Evolutionary conservation across 2,113 vertebrate species (phyloP), one percentile per base, ranked within the genome.

Genomic region (Barbus barbus): DNA sequence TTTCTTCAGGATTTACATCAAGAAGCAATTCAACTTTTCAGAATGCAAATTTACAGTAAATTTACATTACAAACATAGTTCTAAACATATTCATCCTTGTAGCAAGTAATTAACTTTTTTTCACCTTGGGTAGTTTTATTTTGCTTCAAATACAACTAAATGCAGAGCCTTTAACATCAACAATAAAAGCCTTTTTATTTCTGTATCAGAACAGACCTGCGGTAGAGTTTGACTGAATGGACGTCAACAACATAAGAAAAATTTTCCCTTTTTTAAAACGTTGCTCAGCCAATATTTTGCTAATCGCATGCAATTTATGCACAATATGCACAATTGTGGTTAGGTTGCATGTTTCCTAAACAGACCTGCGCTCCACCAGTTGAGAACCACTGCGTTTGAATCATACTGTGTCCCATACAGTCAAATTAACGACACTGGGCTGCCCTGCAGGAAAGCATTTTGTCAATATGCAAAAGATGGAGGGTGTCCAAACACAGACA

Each of bases 401-500:
- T 22, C 53, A 1, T 3, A 16, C 5, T 14, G n/a, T 13, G 24
- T 46, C 38, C 72, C 13, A 3, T 74, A 18, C 24, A 48, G 24
- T 31, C 5, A 9, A 51, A 7, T 76, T 9, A 76, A 53, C 3
- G 6, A 77, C 28, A 76, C 73, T 5, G 53, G 53, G 20, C 53
- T 56, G 53, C 53, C 53, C 53, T 56, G 46, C 46, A 77, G 74
- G 31, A 58, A 77, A 58, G 46, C 22, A 22, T 56, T 58, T 36
- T 22, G 75, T 77, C 75, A 36, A 58, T 78, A 78, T 58, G 20
- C 74, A 77, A n/a, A 74, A 26, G 72, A 77, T 56, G 74, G 16
- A 77, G 48, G 74, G 26, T 77, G 75, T 77, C 6, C 20, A 58
- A 77, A 69, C 65, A 61, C 14, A 61, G 71, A 46, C 38, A 26